These are phyloP conservation scores for Zoroaster sp. DNA, from an alignment of 53 echinoderm and acorn worm genomes.

Conservation along the genomic window DNA sequence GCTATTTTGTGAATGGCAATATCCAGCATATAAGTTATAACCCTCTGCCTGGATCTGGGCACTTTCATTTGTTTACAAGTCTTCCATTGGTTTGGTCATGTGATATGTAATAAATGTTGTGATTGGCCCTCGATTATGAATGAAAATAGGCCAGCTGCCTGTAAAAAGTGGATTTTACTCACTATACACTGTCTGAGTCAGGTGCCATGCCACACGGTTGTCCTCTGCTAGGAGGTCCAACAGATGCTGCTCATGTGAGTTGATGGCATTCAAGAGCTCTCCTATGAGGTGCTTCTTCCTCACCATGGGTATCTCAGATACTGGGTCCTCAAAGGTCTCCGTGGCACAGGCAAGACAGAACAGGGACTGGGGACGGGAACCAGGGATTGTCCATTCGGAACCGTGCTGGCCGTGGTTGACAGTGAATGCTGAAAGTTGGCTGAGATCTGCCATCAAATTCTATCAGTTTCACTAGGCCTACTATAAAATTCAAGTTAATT, in stretches of 20 bases:
- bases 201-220: constrained; percentile 72
- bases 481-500: not conserved
- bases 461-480: not conserved
- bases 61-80: no score
- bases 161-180: constrained; percentile 1
- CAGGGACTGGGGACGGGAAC: constrained; percentile 50
- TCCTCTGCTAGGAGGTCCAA: constrained; percentile 64
- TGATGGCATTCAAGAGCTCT: constrained; percentile 67
- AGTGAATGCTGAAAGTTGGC: constrained; percentile 72
- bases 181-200: constrained; percentile 74
- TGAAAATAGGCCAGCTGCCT: not conserved
- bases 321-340: constrained; percentile 70
- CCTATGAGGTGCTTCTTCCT: constrained; percentile 82
- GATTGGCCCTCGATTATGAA: not conserved
- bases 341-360: constrained; percentile 78
- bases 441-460: constrained; percentile 29
- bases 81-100: no score
- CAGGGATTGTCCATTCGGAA: constrained; percentile 69
- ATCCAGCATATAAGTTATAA: no score
- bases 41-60: no score
- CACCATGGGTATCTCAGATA: constrained; percentile 48
- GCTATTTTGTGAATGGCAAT: no score
- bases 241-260: constrained; percentile 35
- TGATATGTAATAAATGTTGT: no score
- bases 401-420: constrained; percentile 72